phyloP scores from a whole-genome alignment of 2,113 vertebrate genomes.

The western clawed frog (Xenopus tropicalis) region DNA sequence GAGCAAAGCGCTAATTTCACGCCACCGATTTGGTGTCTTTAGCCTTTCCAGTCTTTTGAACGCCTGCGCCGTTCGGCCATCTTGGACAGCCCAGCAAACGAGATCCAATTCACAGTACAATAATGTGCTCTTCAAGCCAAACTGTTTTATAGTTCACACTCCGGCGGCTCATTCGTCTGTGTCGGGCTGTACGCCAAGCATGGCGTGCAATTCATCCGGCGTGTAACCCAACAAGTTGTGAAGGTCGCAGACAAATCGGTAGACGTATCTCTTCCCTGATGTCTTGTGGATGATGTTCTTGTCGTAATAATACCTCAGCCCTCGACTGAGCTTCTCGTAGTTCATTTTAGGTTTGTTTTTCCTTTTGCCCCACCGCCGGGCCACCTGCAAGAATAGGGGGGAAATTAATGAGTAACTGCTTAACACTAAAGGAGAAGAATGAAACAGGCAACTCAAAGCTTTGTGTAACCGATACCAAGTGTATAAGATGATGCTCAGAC shows the following conservation, averaged over 20 bases:
- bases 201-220: conserved; percentile 78
- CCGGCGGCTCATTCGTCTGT: conserved; percentile 74
- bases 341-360: conserved; percentile 95
- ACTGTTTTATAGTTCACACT: no score
- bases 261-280: conserved; percentile 83
- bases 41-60: not conserved
- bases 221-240: conserved; percentile 80
- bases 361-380: conserved; percentile 80
- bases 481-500: no score
- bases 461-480: no score
- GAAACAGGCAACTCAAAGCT: no score
- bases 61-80: not conserved
- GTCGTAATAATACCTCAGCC: conserved; percentile 85
- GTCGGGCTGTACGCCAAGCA: conserved; percentile 82
- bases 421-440: not conserved
- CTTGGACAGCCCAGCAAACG: conserved; percentile 16
- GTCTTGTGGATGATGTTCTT: conserved; percentile 94
- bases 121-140: not conserved
- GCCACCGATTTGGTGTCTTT: not conserved
- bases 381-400: conserved; percentile 65
- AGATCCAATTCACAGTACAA: conserved; percentile 31
- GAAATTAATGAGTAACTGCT: not conserved
- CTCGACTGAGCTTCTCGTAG: conserved; percentile 87
- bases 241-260: conserved; percentile 86
- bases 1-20: not conserved